phyloP scores from a whole-genome alignment of 2,113 vertebrate genomes.

The Diadophis punctatus region DNA sequence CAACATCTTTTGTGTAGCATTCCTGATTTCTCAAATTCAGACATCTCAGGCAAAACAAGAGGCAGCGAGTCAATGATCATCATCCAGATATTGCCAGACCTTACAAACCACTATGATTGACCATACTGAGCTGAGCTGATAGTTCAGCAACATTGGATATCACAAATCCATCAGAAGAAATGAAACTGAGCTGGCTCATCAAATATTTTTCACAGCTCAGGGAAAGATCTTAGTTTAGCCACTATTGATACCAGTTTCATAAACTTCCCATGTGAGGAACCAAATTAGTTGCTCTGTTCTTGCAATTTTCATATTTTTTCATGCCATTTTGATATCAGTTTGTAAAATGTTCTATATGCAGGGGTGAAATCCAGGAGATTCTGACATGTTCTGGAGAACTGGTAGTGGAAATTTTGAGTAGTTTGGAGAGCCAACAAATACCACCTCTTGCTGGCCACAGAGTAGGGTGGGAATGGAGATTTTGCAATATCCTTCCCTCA shows the following conservation, averaged over 20 bases:
- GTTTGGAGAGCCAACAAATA: no score
- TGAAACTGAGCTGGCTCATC: not conserved
- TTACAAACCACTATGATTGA: not conserved
- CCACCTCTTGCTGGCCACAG: no score
- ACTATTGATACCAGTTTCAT: not conserved
- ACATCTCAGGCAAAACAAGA: not conserved
- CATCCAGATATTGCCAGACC: not conserved
- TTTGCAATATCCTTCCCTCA: no score
- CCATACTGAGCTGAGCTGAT: not conserved
- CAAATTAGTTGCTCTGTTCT: not conserved
- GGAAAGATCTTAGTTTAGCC: no score
- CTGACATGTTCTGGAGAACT: no score
- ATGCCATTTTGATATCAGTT: not conserved
- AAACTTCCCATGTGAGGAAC: not conserved
- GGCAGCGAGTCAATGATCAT: not conserved
- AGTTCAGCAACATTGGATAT: not conserved
- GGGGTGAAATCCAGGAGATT: no score
- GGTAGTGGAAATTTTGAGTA: no score
- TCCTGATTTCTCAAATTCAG: not conserved
- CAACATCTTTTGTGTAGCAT: not conserved
- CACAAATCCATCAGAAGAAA: not conserved
- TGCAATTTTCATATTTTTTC: not conserved
- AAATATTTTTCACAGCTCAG: not conserved
- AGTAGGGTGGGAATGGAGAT: no score
- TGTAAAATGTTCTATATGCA: not conserved